A percentile compares a stretch with the other conserved stretches of the same genome.
phyloP scores from a whole-genome alignment of 2,113 vertebrate genomes.

The Ophiodon elongatus region DNA sequence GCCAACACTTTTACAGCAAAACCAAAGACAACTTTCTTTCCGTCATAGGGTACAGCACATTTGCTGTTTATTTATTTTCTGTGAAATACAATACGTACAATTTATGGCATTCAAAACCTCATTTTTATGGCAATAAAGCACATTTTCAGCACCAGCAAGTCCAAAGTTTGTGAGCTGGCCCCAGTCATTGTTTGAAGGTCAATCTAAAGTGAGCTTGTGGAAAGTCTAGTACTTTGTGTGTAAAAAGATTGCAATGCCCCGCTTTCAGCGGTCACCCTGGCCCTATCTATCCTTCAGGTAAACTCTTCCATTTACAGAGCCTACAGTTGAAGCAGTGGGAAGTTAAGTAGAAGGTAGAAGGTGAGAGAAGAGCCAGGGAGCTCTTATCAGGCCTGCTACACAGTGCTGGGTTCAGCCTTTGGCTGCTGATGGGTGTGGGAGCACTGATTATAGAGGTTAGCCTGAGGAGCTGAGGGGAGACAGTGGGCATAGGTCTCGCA shows the following conservation, averaged over 20 bases:
- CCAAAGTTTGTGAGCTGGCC: neutral
- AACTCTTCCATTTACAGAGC: constrained; percentile 42
- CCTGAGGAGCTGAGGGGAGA: constrained; percentile 34
- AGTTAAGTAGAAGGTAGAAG: constrained; percentile 53
- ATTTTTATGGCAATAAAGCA: constrained; percentile 16
- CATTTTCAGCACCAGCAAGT: constrained; percentile 5
- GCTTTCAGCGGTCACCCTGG: constrained; percentile 28
- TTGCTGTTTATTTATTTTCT: neutral
- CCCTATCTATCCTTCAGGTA: constrained; percentile 44
- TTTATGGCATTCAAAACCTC: neutral
- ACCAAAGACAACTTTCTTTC: constrained; percentile 20
- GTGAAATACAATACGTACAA: neutral
- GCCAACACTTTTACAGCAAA: constrained; percentile 25
- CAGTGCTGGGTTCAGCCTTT: constrained; percentile 34
- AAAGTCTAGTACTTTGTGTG: constrained; percentile 26
- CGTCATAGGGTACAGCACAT: constrained; percentile 14
- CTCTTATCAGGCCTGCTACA: constrained; percentile 67
- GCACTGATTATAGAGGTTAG: constrained; percentile 59
- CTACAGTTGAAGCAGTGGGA: constrained; percentile 34
- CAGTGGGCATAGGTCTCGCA: constrained; percentile 50
- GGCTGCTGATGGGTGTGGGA: constrained; percentile 53
- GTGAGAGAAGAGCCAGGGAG: constrained; percentile 42
- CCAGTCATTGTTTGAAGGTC: constrained; percentile 31
- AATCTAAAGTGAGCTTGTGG: constrained; percentile 16
- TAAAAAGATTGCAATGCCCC: constrained; percentile 27